phyloP scores from a whole-genome alignment of 2,797 vertebrate species.

The Eleutherodactylus coqui region DNA sequence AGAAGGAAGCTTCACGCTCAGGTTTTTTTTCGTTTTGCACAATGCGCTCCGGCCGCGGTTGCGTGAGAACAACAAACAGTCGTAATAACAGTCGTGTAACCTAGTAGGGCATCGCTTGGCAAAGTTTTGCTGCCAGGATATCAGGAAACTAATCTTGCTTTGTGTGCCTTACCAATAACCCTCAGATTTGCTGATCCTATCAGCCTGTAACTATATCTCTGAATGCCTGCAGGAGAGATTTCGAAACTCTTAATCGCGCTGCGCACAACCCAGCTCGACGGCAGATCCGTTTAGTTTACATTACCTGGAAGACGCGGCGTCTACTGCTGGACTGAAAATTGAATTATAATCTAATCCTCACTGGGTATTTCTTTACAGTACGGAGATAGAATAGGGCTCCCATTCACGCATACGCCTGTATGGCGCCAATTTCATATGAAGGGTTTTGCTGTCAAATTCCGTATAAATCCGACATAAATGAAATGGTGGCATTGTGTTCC shows the following conservation, averaged over 20 bases:
- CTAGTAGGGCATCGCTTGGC: conserved; percentile 30
- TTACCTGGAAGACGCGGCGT: background rate
- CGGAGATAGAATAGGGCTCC: no score
- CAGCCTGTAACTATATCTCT: conserved; percentile 28
- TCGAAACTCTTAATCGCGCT: background rate
- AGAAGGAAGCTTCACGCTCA: conserved; percentile 26
- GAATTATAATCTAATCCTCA: background rate
- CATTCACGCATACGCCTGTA: no score
- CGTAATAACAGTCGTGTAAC: conserved; percentile 36
- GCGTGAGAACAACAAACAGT: conserved; percentile 59
- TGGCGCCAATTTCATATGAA: no score
- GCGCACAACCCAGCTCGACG: background rate
- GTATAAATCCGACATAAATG: no score
- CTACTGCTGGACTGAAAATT: background rate
- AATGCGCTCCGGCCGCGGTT: conserved; percentile 36
- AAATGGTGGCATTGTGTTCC: no score
- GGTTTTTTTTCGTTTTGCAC: conserved; percentile 22
- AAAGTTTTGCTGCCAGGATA: conserved; percentile 23
- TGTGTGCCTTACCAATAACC: conserved; percentile 50
- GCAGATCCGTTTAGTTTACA: background rate
- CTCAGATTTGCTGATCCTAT: conserved; percentile 41
- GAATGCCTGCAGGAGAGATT: conserved; percentile 15
- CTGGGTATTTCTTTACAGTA: background rate
- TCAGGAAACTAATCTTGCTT: conserved; percentile 41
- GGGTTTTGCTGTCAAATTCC: no score